Evolutionary conservation across 2,797 vertebrate genomes (phyloP), one percentile per base, ranked within the genome.

Genomic region (Typhlichthys subterraneus): DNA sequence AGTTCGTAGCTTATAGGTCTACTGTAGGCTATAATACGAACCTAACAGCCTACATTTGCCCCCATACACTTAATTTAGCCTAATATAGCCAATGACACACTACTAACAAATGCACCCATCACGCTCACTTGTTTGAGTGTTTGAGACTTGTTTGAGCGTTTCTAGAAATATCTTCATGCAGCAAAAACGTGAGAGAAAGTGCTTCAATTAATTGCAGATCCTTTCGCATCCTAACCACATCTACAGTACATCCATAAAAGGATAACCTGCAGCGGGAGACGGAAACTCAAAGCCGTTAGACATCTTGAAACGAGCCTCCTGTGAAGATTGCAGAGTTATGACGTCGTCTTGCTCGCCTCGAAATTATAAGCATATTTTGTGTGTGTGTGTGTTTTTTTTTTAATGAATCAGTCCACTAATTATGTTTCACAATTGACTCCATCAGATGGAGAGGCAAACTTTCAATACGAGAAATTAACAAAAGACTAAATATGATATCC

Each of bases 331-430:
- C 51, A 65, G 72, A 61, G 58, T 58, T 23, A 8, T 15, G 56
- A 71, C 1, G 69, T 60, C 42, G 12, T 70, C 61, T 70, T 42
- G 59, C 72, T 63, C 68, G 76, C 77, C 68, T 47, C 57, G 54
- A 49, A 65, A 69, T 73, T 58, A 79, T 80, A 70, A 45, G 8
- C 49, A 78, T 67, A 68, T 67, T 64, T 83, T 29, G 23, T 29
- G 23, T 29, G 23, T 29, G 23, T 3, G 23, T 3, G 53, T 38
- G 12, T n/a, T 65, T 70, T 38, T 58, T 54, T 66, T 58, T 57
- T 57, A 70, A 55, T 84, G 78, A 90, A 90, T 88, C 76, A 55
- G 65, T 79, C 69, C 59, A 64, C 75, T 87, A 71, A 84, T 85
- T 86, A 82, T 65, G 58, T 73, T 81, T 69, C 75, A 65, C 57